Evolutionary conservation across 2,113 vertebrate species (phyloP), one percentile per base, ranked within the genome.

Genomic region (Arothron firmamentum): DNA sequence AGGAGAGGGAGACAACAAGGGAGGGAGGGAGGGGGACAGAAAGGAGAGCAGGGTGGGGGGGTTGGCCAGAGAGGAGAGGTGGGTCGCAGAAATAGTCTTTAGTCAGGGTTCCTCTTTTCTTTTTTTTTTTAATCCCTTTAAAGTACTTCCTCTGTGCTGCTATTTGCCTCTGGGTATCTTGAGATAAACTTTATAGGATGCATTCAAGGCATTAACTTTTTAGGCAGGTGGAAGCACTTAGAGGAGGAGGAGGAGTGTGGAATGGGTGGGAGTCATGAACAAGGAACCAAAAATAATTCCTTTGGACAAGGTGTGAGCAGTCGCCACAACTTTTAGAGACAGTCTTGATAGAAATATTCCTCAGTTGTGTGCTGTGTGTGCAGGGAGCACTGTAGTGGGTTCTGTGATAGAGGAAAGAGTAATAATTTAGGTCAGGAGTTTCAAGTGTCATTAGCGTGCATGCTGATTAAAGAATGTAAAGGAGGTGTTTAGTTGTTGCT

Each of bases 221-320:
- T 77, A 71, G 84, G 87, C 87, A 87, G 86, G 83, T 89, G 87
- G 83, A 82, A 85, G 79, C 82, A 85, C 81, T 88, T 85, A 85
- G 74, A 78, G 78, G 59, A 73, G 78, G 72, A 61, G 81, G 67
- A 62, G 46, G 68, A 55, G 61, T 11, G 53, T 38, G 46, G 20
- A 15, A 41, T 61, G 55, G 66, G 53, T 67, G 74, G 81, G 72
- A 56, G 74, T 59, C 55, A 65, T 69, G 72, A 70, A 62, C 60
- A 67, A 87, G 72, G 65, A 79, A 83, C 77, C 76, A 76, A 81
- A 88, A 80, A 81, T 80, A 81, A 85, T 83, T 77, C 43, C 68
- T 63, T 58, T 64, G 70, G 74, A 81, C 67, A 72, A 81, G 87
- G 65, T 84, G 70, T 41, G 69, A 62, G 79, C 63, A 54, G 77